Evolutionary conservation across 2,888 invertebrate genomes (phyloP).

Genomic region (Syrphus vitripennis): DNA sequence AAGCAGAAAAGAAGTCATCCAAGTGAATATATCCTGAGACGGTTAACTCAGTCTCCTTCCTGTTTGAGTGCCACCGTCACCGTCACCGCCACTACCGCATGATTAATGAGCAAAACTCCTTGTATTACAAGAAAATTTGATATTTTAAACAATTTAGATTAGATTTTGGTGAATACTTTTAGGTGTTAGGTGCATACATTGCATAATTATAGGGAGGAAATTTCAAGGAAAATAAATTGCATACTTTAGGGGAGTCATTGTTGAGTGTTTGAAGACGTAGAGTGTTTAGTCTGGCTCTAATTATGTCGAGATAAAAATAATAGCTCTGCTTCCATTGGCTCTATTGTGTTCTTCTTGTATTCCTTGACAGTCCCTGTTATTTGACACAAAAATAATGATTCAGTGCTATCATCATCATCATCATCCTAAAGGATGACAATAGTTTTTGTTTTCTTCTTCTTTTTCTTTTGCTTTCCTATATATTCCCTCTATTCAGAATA

Average conservation of each 20-base stretch:
- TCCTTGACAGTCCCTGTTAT: not conserved
- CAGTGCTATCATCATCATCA: constrained; percentile 23
- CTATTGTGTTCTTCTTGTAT: not conserved
- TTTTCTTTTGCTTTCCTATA: not conserved
- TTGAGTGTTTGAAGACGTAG: too few relatives aligned
- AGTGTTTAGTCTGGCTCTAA: not conserved
- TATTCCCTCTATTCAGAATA: constrained; percentile 19
- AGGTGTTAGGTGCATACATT: not conserved
- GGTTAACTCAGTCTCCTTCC: constrained; percentile 21
- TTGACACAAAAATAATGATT: constrained; percentile 57
- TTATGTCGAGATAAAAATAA: constrained; percentile 29
- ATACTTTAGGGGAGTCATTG: not conserved
- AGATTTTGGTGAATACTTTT: not conserved
- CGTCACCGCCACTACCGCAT: constrained; percentile 1
- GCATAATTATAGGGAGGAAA: not conserved
- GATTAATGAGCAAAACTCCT: constrained; percentile 30
- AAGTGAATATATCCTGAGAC: constrained; percentile 37
- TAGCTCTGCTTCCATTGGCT: constrained; percentile 16
- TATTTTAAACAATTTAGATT: not conserved
- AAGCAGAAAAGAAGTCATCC: not conserved
- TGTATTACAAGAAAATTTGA: not conserved
- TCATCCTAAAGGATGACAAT: constrained; percentile 49
- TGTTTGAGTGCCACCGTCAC: not conserved
- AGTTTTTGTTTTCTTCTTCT: not conserved
- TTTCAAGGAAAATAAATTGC: constrained; percentile 1